Percentiles rank a stretch among this genome's conserved stretches.
phyloP scores from a whole-genome alignment of 2,797 vertebrate genomes.

The Rhyacichthys aspro region DNA sequence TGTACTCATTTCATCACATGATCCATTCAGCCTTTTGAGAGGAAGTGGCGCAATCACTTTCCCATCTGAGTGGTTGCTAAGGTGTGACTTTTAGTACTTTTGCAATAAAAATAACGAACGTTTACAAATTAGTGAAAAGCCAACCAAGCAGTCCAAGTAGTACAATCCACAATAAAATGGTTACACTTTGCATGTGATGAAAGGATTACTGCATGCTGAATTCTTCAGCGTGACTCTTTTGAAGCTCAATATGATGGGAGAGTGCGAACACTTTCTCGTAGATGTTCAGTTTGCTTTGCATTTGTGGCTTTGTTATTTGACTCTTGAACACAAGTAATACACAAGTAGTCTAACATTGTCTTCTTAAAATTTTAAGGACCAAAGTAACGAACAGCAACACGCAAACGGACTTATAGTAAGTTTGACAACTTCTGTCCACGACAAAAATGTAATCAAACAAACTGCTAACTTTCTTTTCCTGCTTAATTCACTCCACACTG shows the following conservation, averaged over 20 bases:
- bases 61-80: constrained; percentile 39
- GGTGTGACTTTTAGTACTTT: constrained; percentile 8
- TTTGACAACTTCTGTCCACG: constrained; percentile 80
- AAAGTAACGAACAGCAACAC: constrained; percentile 99
- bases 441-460: constrained; percentile 59
- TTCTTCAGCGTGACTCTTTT: constrained; percentile 34
- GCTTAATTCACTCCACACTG: constrained; percentile 57
- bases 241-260: constrained; percentile 24
- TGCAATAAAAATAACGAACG: neutral
- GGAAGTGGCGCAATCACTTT: constrained; percentile 45
- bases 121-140: neutral
- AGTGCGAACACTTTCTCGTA: neutral
- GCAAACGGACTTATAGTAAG: constrained; percentile 99
- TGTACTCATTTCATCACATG: constrained; percentile 72
- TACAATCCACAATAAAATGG: neutral
- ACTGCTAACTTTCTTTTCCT: constrained; percentile 70
- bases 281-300: constrained; percentile 46
- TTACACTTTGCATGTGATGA: constrained; percentile 62
- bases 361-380: constrained; percentile 95
- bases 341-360: constrained; percentile 88
- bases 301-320: constrained; percentile 46
- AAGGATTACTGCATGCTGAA: constrained; percentile 51
- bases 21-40: constrained; percentile 36
- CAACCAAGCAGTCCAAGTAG: no score
- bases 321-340: constrained; percentile 51